phyloP scores from a whole-genome alignment of 2,113 vertebrate species.

The Scartelaos histophorus region DNA sequence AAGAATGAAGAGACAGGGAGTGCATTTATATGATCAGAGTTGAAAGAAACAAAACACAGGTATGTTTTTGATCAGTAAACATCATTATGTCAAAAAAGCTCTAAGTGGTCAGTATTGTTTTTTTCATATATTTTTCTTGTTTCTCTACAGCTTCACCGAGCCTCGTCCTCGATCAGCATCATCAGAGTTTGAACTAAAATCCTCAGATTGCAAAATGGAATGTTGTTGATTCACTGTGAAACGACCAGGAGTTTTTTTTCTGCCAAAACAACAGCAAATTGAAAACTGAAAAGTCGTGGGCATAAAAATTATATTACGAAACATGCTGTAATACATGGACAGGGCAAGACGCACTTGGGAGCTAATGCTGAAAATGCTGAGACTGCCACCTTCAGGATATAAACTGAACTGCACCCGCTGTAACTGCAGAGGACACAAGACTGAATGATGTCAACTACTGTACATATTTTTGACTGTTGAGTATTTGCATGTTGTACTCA shows the following conservation, averaged over 20 bases:
- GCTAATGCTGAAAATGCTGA: not conserved
- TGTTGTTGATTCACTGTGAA: not conserved
- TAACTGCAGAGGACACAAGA: not conserved
- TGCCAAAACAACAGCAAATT: not conserved
- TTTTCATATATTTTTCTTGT: not conserved
- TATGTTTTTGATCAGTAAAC: not conserved
- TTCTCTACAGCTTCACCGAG: conserved; percentile 69
- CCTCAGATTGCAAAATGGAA: conserved; percentile 14
- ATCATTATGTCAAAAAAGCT: not conserved
- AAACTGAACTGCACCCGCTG: not conserved
- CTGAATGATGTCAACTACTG: not conserved
- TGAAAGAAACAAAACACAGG: not conserved
- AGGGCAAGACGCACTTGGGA: not conserved
- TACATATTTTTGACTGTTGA: not conserved
- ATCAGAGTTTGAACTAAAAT: conserved; percentile 68
- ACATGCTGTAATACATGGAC: not conserved
- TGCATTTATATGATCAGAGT: too few relatives aligned
- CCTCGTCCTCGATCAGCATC: conserved; percentile 78
- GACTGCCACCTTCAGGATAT: not conserved
- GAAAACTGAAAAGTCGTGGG: not conserved
- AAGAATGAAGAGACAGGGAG: too few relatives aligned
- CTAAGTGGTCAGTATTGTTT: not conserved
- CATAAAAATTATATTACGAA: not conserved
- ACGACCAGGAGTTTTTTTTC: not conserved
- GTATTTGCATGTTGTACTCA: not conserved